Evolutionary conservation across 2,888 invertebrate species (phyloP).

Genomic region (Drosophila lutescens): DNA sequence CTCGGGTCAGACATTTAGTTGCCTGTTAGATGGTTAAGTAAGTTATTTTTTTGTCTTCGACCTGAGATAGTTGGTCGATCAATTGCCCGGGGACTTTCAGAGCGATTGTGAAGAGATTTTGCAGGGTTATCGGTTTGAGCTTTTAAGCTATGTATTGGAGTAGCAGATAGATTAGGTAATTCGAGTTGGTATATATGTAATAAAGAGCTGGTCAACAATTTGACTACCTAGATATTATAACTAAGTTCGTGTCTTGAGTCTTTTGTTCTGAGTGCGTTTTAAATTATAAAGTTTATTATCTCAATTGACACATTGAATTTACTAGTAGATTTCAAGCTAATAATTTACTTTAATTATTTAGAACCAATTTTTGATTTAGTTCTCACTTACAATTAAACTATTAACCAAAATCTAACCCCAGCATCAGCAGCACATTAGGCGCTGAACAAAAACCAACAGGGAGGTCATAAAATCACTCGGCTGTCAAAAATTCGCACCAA

Average conservation of each 20-base stretch:
- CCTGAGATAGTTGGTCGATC: slow-evolving; percentile 27
- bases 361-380: neutral
- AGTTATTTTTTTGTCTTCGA: slow-evolving; percentile 33
- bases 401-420: neutral
- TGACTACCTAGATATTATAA: too few relatives aligned
- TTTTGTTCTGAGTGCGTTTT: slow-evolving; percentile 1
- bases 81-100: slow-evolving; percentile 16
- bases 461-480: slow-evolving; percentile 68
- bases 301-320: too few relatives aligned
- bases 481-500: slow-evolving; percentile 77
- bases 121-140: neutral
- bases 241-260: slow-evolving; percentile 16
- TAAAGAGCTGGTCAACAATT: neutral
- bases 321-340: too few relatives aligned
- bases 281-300: too few relatives aligned
- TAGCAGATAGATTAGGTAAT: slow-evolving; percentile 7
- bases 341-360: neutral
- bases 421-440: slow-evolving; percentile 19
- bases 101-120: slow-evolving; percentile 12
- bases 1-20: slow-evolving; percentile 45
- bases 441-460: slow-evolving; percentile 8
- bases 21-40: slow-evolving; percentile 44
- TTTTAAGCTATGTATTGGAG: neutral
- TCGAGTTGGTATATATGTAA: neutral
- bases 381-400: slow-evolving; percentile 3